Base-by-base conservation (phyloP, 2,113 vertebrate species). In the Silurus meridionalis region DNA sequence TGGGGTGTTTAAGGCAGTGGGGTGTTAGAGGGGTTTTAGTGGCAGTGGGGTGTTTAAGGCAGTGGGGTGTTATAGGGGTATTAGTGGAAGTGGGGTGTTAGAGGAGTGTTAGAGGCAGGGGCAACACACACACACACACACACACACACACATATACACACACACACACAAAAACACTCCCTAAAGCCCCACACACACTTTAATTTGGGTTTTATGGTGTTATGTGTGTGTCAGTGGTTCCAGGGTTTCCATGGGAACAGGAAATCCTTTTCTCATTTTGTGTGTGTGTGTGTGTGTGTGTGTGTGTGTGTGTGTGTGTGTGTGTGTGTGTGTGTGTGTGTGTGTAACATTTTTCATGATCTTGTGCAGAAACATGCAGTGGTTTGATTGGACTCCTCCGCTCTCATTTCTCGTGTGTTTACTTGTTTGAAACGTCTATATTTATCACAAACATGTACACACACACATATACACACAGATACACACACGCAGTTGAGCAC, bases 181-280 rank as follows among this genome's bases (percentile, higher is more conserved):
- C 71, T 17, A 48, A 17, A 37, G 21, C 11, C 5, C 58, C 55
- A 64, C 37, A 63, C 85, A 79, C 58, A 48, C 25, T 48, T 83
- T 69, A 69, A n/a, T 57, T 71, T 83, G 50, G 82, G 64, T 55
- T 83, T 53, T 25, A 55, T 67, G 81, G 63, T 67, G 25, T 71
- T 19, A 71, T 71, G 64, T 83, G 64, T 83, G 50, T 57, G 15
- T 69, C 75, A 57, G 50, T 37, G 53, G 64, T 83, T 71, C 50
- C 82, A 69, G 82, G n/a, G 82, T 83, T 83, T 69, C 82, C 82
- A 83, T 83, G 82, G 82, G 64, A 83, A 83, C 82, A 83, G 64
- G 64, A 83, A 53, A 83, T 83, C 82, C 64, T 69, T 23, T 67
- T 66, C 80, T n/a, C 46, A 52, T 83, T 75, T 84, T 69, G 23